Evolutionary conservation across 2,888 invertebrate species (phyloP).

Genomic region (Apeira syringaria): DNA sequence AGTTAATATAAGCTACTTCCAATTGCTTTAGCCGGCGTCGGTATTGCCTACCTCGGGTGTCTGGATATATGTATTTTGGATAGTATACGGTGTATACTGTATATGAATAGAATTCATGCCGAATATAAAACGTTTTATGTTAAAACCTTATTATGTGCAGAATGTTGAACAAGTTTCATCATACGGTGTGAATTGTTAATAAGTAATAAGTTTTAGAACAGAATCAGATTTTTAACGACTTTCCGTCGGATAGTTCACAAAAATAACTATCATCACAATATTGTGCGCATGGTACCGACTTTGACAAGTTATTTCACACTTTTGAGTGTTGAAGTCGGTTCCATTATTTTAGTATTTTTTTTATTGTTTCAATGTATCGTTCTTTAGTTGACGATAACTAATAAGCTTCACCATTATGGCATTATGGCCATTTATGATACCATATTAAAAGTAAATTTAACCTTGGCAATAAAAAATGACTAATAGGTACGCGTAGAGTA

Average conservation of each 20-base stretch:
- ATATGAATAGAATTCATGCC: constrained; percentile 10
- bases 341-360: too few species aligned
- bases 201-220: constrained; percentile 22
- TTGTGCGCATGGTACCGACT: too few species aligned
- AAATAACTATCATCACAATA: too few species aligned
- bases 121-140: constrained; percentile 29
- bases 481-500: constrained; percentile 9
- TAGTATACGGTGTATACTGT: constrained; percentile 4
- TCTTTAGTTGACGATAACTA: too few species aligned
- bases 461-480: too few species aligned
- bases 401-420: not conserved
- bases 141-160: constrained; percentile 40
- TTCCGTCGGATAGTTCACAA: too few species aligned
- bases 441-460: too few species aligned
- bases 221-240: too few species aligned
- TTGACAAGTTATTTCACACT: too few species aligned
- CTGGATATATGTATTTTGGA: constrained; percentile 6
- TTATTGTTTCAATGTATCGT: too few species aligned
- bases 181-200: constrained; percentile 39
- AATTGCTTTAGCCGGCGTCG: constrained; percentile 11
- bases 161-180: constrained; percentile 43
- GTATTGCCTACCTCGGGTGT: constrained; percentile 5
- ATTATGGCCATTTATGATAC: too few species aligned
- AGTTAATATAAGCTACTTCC: constrained; percentile 14
- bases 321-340: too few species aligned